Conservation (phyloP, 2,797 vertebrate genomes). For the Microtus agrestis region DNA sequence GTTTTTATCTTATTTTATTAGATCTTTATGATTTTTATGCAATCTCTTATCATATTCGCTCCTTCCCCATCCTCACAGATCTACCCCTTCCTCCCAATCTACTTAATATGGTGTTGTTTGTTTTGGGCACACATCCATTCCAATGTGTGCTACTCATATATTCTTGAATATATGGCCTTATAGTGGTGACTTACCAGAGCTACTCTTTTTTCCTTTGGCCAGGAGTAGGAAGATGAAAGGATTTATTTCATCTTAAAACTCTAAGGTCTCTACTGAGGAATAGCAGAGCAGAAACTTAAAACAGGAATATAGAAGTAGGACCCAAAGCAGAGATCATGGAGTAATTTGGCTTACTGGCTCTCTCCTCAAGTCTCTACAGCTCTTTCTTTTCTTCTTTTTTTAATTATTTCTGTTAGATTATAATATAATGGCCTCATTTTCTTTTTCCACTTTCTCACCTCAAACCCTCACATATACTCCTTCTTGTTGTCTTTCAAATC, state of each 20-base stretch:
- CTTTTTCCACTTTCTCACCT: background rate
- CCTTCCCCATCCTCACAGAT: background rate
- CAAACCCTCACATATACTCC: background rate
- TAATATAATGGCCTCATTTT: no score
- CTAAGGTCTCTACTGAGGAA: background rate
- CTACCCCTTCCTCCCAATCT: background rate
- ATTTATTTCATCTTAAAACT: background rate
- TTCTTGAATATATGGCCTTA: background rate
- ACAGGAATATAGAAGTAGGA: background rate
- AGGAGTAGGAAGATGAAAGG: background rate
- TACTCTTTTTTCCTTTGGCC: background rate
- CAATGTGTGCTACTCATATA: background rate
- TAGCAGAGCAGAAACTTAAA: background rate
- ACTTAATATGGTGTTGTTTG: background rate
- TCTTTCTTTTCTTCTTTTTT: background rate
- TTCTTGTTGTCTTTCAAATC: background rate
- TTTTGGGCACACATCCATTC: background rate
- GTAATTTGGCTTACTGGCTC: background rate
- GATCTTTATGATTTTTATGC: background rate
- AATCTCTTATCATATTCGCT: background rate
- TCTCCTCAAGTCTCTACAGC: background rate
- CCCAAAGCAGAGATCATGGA: background rate
- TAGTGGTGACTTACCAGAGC: no score
- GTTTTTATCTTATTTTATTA: background rate
- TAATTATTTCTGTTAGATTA: background rate